Conservation (phyloP, 2,888 invertebrate species). For the Nomada fabriciana region DNA sequence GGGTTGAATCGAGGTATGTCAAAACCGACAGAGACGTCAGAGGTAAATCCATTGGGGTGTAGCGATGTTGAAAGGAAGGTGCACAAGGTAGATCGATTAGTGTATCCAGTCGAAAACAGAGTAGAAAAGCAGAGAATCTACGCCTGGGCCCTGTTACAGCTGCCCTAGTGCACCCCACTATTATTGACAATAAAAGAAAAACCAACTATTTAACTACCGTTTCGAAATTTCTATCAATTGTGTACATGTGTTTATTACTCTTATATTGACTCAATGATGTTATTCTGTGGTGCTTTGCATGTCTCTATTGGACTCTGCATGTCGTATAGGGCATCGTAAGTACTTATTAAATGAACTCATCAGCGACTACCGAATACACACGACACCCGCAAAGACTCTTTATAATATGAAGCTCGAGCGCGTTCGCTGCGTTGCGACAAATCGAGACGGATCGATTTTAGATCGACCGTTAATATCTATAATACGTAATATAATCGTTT, state of each 20-base stretch:
- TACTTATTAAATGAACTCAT: slow-evolving; percentile 79
- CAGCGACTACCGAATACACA: slow-evolving; percentile 71
- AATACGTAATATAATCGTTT: slow-evolving; percentile 30
- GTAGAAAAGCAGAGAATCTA: slow-evolving; percentile 28
- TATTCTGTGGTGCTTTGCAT: slow-evolving; percentile 84
- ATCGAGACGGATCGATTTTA: slow-evolving; percentile 54
- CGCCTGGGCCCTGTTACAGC: not conserved
- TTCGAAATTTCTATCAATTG: slow-evolving; percentile 69
- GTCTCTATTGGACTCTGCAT: slow-evolving; percentile 84
- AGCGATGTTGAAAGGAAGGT: slow-evolving; percentile 15
- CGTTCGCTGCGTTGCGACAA: slow-evolving; percentile 40
- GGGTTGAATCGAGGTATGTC: slow-evolving; percentile 7
- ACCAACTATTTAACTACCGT: slow-evolving; percentile 40
- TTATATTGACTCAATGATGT: slow-evolving; percentile 82
- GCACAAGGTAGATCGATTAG: slow-evolving; percentile 27
- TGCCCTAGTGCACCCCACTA: slow-evolving; percentile 26
- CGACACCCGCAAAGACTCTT: slow-evolving; percentile 62
- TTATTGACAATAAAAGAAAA: not conserved
- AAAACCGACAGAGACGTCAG: not conserved
- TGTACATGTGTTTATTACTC: slow-evolving; percentile 79
- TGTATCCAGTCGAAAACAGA: slow-evolving; percentile 24
- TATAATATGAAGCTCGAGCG: slow-evolving; percentile 14
- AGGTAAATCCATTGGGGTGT: not conserved
- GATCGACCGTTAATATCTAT: slow-evolving; percentile 40
- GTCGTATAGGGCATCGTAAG: slow-evolving; percentile 84